phyloP scores from a whole-genome alignment of 2,113 vertebrate species.

The Heliornis fulica region DNA sequence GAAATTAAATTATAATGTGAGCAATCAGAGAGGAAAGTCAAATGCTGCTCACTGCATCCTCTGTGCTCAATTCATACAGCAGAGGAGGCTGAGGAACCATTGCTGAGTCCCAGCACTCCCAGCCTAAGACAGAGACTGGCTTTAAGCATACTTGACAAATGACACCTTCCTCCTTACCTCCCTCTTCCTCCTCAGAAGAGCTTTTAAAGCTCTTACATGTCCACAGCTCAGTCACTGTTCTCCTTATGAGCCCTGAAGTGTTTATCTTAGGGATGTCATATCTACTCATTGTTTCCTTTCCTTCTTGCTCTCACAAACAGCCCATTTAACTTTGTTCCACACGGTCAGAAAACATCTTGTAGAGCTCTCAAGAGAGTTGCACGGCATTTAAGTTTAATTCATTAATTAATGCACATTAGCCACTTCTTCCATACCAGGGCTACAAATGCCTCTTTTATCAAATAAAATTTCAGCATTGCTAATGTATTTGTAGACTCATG shows the following conservation, averaged over 20 bases:
- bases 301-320: background rate
- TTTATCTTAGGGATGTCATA: constrained; percentile 24
- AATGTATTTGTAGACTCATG: background rate
- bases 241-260: background rate
- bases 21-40: background rate
- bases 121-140: background rate
- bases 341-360: background rate
- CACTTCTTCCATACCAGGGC: background rate
- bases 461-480: background rate
- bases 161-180: background rate
- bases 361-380: background rate
- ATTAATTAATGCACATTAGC: background rate
- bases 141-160: background rate
- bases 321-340: background rate
- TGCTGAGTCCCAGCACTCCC: background rate
- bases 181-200: background rate
- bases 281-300: constrained; percentile 29
- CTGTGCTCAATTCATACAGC: background rate
- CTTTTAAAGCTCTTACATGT: background rate
- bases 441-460: background rate
- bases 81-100: background rate
- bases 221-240: background rate
- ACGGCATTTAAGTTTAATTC: background rate
- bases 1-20: background rate
- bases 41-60: background rate